Evolutionary conservation across 1,140 invertebrate species (phyloP), one percentile per base, ranked within the genome.

Genomic region (Colletes latitarsis): DNA sequence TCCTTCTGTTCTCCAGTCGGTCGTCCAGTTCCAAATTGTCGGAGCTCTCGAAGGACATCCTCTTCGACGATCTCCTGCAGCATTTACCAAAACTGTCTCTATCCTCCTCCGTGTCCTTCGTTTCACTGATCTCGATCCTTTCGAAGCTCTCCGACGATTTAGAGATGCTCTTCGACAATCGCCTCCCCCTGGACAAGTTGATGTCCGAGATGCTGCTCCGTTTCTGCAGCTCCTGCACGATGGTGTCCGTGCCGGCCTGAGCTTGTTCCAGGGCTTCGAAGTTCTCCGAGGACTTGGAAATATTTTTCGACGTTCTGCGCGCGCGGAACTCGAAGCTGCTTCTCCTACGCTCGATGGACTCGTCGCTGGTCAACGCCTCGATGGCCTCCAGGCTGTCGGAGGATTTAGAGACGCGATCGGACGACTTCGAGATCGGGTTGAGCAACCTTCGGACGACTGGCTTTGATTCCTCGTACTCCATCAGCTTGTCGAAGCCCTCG

Each of bases 241-340:
- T 49, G 49, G 67, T n/a, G 3, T 81, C 88, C 3, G 77, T 64
- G 0, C 6, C 55, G 0, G 10, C 52, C 52, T 66, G 68, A 41
- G 70, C 21, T 8, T 87, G 72, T 9, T 91, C 90, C 1, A 89
- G 77, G 4, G 85, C 8, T 0, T 93, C 91, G 69, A 93, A 93
- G 67, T 82, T 93, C 55, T 93, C 93, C 17, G 92, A 91, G 0
- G 93, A 93, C 55, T 93, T 93, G 0, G 92, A 93, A 41, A 93
- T 92, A 8, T 88, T 68, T 62, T 91, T 93, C 0, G 87, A 81
- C 63, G 72, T 39, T 62, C 81, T 78, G 3, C 88, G 83, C 0
- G 77, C 82, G 17, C 90, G 72, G 2, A 92, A 84, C 19, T 92
- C 92, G 57, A 92, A 91, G 64, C 90, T 90, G 67, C 88, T 89